Conservation (phyloP, 2,113 vertebrate genomes). For the Axis porcinus region DNA sequence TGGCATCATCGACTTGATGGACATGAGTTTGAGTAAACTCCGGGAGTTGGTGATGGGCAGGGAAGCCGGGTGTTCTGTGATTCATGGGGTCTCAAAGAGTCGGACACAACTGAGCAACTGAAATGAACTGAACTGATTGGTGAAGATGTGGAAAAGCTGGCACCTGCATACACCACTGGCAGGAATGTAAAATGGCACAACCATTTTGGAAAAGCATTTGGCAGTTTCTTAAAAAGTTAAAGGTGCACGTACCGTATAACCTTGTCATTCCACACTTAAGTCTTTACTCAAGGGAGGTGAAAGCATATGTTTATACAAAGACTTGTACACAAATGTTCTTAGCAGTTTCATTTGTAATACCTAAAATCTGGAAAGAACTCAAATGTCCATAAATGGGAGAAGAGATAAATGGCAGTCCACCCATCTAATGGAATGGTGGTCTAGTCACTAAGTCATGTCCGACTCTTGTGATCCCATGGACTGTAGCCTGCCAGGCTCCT, state of each 20-base stretch:
- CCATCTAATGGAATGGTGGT: background rate
- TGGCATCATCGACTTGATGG: too few relatives aligned
- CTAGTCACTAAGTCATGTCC: background rate
- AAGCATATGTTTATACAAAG: background rate
- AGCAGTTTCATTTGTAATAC: background rate
- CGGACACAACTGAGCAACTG: too few relatives aligned
- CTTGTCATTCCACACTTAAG: background rate
- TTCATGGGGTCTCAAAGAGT: too few relatives aligned
- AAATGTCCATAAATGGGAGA: background rate
- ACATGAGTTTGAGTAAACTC: too few relatives aligned
- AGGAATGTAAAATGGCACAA: background rate
- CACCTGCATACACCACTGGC: background rate
- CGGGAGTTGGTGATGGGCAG: too few relatives aligned
- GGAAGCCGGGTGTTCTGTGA: too few relatives aligned
- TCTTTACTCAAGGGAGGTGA: background rate
- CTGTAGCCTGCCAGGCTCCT: background rate
- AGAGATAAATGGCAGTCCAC: background rate
- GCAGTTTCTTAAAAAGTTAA: background rate
- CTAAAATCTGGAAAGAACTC: background rate
- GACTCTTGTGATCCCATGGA: background rate
- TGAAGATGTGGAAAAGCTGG: background rate
- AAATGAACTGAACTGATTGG: too few relatives aligned
- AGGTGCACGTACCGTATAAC: background rate
- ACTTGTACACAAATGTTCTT: background rate
- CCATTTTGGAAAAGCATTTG: background rate